A percentile compares a stretch with the other conserved stretches of the same genome.
phyloP scores from a whole-genome alignment of 2,888 invertebrate species.

The Lithophane ornitopus region DNA sequence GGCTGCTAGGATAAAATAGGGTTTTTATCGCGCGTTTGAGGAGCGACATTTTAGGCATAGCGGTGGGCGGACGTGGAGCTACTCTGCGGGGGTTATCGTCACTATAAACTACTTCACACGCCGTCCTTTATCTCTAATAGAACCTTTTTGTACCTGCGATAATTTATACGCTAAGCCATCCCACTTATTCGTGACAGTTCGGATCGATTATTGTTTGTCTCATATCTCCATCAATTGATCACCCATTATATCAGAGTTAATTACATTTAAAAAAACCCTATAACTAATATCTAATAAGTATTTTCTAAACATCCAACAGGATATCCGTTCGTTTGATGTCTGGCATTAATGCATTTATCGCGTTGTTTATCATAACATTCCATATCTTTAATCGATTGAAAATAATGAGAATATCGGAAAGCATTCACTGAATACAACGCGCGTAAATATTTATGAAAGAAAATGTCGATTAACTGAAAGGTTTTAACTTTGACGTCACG shows the following conservation, averaged over 20 bases:
- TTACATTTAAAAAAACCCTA: conserved; percentile 35
- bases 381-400: conserved; percentile 54
- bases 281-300: conserved; percentile 41
- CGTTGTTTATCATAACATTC: conserved; percentile 54
- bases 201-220: conserved; percentile 30
- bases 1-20: conserved; percentile 66
- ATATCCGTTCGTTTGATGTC: conserved; percentile 53
- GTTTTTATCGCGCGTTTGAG: conserved; percentile 67
- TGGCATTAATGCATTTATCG: conserved; percentile 54
- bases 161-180: conserved; percentile 46
- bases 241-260: conserved; percentile 22
- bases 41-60: conserved; percentile 62
- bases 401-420: conserved; percentile 51
- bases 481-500: conserved; percentile 34
- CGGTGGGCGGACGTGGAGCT: conserved; percentile 48
- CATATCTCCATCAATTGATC: conserved; percentile 28
- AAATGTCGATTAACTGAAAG: conserved; percentile 40
- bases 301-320: conserved; percentile 50
- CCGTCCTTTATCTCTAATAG: conserved; percentile 37
- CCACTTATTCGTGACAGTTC: conserved; percentile 40
- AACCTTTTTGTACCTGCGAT: conserved; percentile 44
- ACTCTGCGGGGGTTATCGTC: conserved; percentile 61
- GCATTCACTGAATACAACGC: conserved; percentile 43
- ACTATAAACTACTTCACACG: conserved; percentile 65
- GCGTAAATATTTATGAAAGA: conserved; percentile 50